A percentile compares a stretch with the other conserved stretches of the same genome.
phyloP scores from a whole-genome alignment of 2,113 vertebrate genomes.

The Sardina pilchardus region DNA sequence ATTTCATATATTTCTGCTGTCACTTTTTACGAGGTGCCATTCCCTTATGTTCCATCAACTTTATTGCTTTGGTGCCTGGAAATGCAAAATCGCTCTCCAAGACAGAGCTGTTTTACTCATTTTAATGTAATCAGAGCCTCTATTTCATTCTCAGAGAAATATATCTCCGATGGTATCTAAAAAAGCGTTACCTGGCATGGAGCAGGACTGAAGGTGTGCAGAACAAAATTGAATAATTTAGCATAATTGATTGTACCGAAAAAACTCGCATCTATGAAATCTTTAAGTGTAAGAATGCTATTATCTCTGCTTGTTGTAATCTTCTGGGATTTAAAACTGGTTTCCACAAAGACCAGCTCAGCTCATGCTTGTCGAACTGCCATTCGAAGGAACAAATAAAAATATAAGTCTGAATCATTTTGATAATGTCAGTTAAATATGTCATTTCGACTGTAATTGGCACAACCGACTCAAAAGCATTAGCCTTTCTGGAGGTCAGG shows the following conservation, averaged over 20 bases:
- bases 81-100: neutral
- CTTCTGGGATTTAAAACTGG: neutral
- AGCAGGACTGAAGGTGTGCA: neutral
- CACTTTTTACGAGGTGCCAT: conserved; percentile 5
- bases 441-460: neutral
- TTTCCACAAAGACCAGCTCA: neutral
- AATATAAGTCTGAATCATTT: neutral
- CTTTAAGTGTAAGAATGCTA: neutral
- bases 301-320: neutral
- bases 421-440: neutral
- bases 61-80: neutral
- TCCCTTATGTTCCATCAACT: neutral
- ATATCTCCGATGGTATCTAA: neutral
- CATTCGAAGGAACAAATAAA: neutral
- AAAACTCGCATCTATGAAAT: neutral
- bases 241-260: neutral
- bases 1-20: conserved; percentile 2
- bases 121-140: neutral
- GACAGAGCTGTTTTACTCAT: neutral
- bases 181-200: neutral
- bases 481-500: neutral
- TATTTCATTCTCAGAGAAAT: neutral
- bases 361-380: neutral
- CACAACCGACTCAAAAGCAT: neutral
- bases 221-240: neutral